phyloP scores from a whole-genome alignment of 1,140 invertebrate genomes.

The Dermatophagoides farinae region DNA sequence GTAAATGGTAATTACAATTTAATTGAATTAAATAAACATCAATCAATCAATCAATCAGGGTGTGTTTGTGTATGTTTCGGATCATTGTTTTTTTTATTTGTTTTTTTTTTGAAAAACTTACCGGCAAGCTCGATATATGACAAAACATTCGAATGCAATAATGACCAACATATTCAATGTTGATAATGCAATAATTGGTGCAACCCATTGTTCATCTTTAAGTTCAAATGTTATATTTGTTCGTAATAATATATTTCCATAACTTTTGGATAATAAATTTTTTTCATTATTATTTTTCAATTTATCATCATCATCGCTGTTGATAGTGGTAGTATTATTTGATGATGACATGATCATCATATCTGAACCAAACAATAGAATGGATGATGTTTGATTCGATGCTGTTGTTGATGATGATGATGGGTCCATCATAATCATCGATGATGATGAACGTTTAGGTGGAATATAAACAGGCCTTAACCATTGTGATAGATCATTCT shows the following conservation, averaged over 20 bases:
- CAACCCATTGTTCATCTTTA: constrained; percentile 49
- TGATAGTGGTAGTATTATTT: neutral
- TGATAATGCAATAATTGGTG: constrained; percentile 55
- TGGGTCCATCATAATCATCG: neutral
- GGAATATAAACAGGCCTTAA: no score
- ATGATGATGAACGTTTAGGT: no score
- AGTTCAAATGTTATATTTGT: neutral
- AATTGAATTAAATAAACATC: no score
- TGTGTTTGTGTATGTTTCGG: no score
- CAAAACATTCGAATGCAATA: constrained; percentile 61
- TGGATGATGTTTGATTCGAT: neutral
- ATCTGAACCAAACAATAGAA: neutral
- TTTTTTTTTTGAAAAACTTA: constrained; percentile 3
- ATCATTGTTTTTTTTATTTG: no score
- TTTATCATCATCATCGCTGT: neutral
- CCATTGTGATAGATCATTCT: no score
- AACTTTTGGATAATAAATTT: neutral
- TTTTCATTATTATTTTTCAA: neutral
- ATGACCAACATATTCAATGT: constrained; percentile 56
- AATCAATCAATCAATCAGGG: no score
- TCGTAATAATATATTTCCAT: neutral
- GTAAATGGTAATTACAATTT: no score
- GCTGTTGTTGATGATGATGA: neutral
- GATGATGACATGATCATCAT: neutral
- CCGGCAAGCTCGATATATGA: constrained; percentile 53